Percentiles rank a stretch among this genome's conserved stretches.
Conservation (phyloP, 2,797 vertebrate genomes). For the Syngnathus rostellatus region DNA sequence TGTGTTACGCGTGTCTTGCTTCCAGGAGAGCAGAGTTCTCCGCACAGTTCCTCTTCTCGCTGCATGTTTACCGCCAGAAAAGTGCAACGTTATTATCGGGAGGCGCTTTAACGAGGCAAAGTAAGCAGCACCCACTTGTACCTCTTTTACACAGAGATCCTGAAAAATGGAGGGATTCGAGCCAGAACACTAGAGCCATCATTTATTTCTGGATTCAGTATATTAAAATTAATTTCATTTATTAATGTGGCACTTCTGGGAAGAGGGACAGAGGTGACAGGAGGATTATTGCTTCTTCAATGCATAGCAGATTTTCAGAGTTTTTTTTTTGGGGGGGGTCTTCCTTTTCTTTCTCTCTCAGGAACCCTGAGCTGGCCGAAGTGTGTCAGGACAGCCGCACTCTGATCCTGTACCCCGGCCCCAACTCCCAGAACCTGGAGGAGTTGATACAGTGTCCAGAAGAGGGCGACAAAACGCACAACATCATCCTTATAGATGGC, state of each 20-base stretch:
- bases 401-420: slow-evolving; percentile 88
- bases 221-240: too few species aligned
- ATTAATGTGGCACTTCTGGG: too few species aligned
- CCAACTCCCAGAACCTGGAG: slow-evolving; percentile 84
- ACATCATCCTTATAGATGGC: slow-evolving; percentile 90
- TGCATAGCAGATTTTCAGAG: background rate
- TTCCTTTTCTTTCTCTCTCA: slow-evolving; percentile 31
- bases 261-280: too few species aligned
- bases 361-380: slow-evolving; percentile 82
- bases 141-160: background rate
- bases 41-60: slow-evolving; percentile 88
- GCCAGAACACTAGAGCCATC: background rate
- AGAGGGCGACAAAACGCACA: slow-evolving; percentile 59
- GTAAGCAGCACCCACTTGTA: slow-evolving; percentile 52
- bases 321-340: background rate
- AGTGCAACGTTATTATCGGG: slow-evolving; percentile 86
- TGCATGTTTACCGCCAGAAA: slow-evolving; percentile 84
- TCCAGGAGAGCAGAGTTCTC: slow-evolving; percentile 86
- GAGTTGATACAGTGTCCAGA: slow-evolving; percentile 64
- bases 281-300: background rate
- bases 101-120: slow-evolving; percentile 88
- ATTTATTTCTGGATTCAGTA: too few species aligned
- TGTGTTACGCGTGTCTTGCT: background rate
- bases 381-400: slow-evolving; percentile 80
- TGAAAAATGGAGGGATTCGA: background rate